Base-by-base conservation (phyloP, 2,113 vertebrate genomes). In the Entelurus aequoreus region DNA sequence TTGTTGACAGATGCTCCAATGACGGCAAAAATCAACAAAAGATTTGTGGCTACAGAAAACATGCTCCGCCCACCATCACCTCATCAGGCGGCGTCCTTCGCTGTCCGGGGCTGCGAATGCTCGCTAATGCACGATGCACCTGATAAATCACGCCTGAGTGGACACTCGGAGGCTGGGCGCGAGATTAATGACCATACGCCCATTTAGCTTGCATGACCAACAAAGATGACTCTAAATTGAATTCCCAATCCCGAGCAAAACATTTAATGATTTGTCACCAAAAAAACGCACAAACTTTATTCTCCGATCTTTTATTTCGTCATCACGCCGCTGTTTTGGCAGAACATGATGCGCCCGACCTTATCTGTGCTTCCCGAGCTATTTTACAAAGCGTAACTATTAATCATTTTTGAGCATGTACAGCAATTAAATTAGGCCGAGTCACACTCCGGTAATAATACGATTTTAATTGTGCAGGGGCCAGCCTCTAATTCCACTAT, bases 141-240 rank as follows among this genome's bases (percentile, higher is more conserved):
- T 79, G 40, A 90, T 90, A 91, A 91, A 90, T 90, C 90, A 90
- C 69, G 73, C 81, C 84, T 72, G 81, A 81, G 85, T 71, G 80
- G 84, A 88, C 85, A 84, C 84, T 82, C 83, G 79, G 77, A 82
- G 84, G 85, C 86, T 90, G 82, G 84, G 78, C 84, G 68, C 1
- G 61, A 86, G 90, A 89, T 89, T 89, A 90, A 90, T 88, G 90
- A 86, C 76, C 72, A 66, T 73, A 77, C 76, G 59, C 74, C 78
- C 84, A 77, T 85, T 88, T 89, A 84, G 78, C 84, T 88, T 76
- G 74, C 81, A 68, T 65, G 52, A 63, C 46, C 51, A 72, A 73
- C 69, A 78, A 55, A 76, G 48, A 46, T 46, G 42, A 11, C 42
- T 12, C 2, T 0, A 12, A 12, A 16, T 40, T 38, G 42, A n/a